Evolutionary conservation across 1,140 invertebrate species (phyloP).

Genomic region (Ooceraea biroi): DNA sequence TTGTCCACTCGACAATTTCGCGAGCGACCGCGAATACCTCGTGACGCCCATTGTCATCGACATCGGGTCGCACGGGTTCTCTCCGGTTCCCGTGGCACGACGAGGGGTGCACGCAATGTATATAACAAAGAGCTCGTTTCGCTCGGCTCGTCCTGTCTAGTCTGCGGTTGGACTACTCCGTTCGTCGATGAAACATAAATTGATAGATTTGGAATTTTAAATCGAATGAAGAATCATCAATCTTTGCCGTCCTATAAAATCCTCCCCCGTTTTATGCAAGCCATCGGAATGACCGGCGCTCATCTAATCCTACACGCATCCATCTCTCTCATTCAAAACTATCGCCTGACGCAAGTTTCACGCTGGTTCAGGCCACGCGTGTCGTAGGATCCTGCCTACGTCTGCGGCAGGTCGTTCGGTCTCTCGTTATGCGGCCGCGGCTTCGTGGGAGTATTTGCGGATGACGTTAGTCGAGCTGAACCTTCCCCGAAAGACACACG

Average conservation of each 20-base stretch:
- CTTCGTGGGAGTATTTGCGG: constrained; percentile 58
- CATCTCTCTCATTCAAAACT: constrained; percentile 42
- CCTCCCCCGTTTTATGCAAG: background rate
- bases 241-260: constrained; percentile 32
- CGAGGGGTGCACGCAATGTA: no score
- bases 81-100: no score
- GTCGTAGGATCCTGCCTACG: constrained; percentile 29
- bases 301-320: constrained; percentile 11
- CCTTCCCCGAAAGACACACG: constrained; percentile 8
- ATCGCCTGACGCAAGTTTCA: constrained; percentile 50
- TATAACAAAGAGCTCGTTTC: no score
- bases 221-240: constrained; percentile 2
- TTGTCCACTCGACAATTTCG: background rate
- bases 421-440: background rate
- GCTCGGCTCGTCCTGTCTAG: no score
- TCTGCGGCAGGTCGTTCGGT: constrained; percentile 4
- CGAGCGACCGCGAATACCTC: background rate
- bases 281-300: no score
- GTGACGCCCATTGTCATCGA: background rate
- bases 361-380: constrained; percentile 35
- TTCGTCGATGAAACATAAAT: no score
- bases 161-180: no score
- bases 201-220: no score
- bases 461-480: constrained; percentile 49
- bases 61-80: background rate